A percentile compares a stretch with the other conserved stretches of the same genome.
phyloP scores from a whole-genome alignment of 2,888 invertebrate species.

The Erebia palarica region DNA sequence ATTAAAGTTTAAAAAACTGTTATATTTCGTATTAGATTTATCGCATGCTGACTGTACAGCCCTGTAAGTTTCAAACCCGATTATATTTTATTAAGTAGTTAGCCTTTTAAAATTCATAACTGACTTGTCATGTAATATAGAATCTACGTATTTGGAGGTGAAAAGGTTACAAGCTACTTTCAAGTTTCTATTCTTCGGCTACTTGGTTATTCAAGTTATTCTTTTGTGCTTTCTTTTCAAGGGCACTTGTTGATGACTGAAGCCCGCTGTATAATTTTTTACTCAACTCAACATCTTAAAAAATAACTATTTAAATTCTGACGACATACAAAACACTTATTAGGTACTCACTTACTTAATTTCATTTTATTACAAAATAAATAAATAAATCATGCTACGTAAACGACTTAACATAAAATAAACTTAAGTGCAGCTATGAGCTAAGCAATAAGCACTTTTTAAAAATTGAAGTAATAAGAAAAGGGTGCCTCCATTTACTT shows the following conservation, averaged over 20 bases:
- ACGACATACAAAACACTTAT: no score
- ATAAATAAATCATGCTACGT: no score
- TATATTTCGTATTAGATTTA: background rate
- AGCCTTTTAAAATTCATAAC: slow-evolving; percentile 59
- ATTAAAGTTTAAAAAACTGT: no score
- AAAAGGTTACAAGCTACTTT: slow-evolving; percentile 27
- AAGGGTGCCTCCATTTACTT: no score
- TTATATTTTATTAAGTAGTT: slow-evolving; percentile 54
- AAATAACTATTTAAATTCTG: no score
- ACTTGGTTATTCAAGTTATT: slow-evolving; percentile 22
- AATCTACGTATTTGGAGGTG: slow-evolving; percentile 24
- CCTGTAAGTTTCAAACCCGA: slow-evolving; percentile 25
- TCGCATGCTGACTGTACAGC: slow-evolving; percentile 11
- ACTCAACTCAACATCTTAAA: background rate
- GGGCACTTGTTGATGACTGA: slow-evolving; percentile 44
- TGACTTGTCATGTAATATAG: slow-evolving; percentile 64
- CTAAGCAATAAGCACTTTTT: no score
- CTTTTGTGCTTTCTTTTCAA: slow-evolving; percentile 12
- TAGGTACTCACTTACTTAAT: no score
- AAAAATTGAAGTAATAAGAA: no score
- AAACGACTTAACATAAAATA: no score
- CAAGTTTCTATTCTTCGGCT: slow-evolving; percentile 14
- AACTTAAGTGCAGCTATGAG: no score
- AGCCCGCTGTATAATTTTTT: slow-evolving; percentile 46
- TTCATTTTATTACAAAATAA: no score